Evolutionary conservation across 2,888 invertebrate species (phyloP).

Genomic region (Molanna angustata): DNA sequence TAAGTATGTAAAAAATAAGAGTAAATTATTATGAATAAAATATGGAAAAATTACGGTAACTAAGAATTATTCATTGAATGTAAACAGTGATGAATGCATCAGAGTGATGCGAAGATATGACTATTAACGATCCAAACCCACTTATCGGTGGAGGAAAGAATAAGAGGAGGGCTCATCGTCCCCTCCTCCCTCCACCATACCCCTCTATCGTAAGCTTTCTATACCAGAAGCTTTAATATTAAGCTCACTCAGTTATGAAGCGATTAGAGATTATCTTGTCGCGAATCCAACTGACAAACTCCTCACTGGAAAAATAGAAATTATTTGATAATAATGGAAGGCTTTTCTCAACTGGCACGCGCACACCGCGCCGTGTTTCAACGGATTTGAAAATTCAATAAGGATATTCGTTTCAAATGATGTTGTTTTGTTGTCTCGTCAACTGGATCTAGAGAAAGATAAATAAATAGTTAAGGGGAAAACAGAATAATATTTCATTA

Average conservation of each 20-base stretch:
- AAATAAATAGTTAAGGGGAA: no score
- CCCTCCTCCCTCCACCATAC: no score
- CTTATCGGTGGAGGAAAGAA: constrained; percentile 1
- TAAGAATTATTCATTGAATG: no score
- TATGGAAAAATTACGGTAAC: no score
- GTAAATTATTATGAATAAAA: no score
- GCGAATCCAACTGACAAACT: constrained; percentile 16
- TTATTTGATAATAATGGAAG: constrained; percentile 7
- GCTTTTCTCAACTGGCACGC: no score
- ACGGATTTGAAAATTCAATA: neutral
- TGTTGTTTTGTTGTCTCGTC: no score
- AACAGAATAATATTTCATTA: no score
- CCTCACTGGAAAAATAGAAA: constrained; percentile 9
- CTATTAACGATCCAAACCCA: neutral
- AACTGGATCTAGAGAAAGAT: no score
- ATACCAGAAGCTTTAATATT: constrained; percentile 13
- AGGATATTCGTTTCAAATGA: neutral
- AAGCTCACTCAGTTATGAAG: constrained; percentile 21
- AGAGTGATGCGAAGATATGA: neutral
- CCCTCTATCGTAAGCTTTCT: neutral
- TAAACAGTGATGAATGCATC: neutral
- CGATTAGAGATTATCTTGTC: constrained; percentile 23
- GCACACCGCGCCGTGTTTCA: no score
- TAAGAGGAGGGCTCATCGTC: no score
- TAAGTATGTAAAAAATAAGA: no score